Percentiles rank a stretch among this genome's conserved stretches.
Evolutionary conservation across 2,888 invertebrate genomes (phyloP).

Genomic region (Campoletis raptor): DNA sequence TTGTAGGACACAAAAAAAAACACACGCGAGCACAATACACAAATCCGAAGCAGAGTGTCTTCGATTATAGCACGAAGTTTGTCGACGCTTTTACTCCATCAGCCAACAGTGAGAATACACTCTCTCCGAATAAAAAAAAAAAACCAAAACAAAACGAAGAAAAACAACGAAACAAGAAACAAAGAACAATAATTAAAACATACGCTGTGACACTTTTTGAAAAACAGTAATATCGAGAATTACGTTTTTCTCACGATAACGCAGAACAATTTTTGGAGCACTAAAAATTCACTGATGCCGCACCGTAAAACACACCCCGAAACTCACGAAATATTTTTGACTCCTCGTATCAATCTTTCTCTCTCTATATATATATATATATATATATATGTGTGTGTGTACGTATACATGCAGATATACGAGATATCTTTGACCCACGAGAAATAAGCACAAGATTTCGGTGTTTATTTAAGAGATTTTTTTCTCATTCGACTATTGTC

Average conservation of each 20-base stretch:
- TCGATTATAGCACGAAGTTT: constrained; percentile 30
- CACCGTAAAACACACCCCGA: constrained; percentile 44
- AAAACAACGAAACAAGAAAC: neutral
- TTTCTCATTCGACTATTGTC: neutral
- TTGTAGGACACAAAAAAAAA: constrained; percentile 27
- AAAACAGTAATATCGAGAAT: constrained; percentile 27
- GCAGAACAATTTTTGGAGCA: constrained; percentile 39
- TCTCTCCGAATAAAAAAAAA: neutral
- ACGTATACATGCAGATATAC: neutral
- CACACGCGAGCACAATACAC: constrained; percentile 36
- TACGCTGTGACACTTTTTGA: constrained; percentile 10
- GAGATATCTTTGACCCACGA: constrained; percentile 2
- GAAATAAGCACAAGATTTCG: constrained; percentile 1
- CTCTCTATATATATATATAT: too few relatives aligned
- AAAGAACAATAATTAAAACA: constrained; percentile 12
- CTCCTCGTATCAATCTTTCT: neutral
- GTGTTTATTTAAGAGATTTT: neutral
- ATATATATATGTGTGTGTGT: neutral
- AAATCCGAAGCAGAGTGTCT: constrained; percentile 8
- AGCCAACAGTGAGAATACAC: neutral
- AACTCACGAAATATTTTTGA: constrained; percentile 19
- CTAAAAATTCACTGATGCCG: constrained; percentile 57
- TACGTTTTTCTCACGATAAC: constrained; percentile 8
- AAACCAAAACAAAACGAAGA: neutral
- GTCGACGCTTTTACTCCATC: neutral